Evolutionary conservation across 1,140 invertebrate genomes (phyloP).

Genomic region (Bombus vancouverensis): DNA sequence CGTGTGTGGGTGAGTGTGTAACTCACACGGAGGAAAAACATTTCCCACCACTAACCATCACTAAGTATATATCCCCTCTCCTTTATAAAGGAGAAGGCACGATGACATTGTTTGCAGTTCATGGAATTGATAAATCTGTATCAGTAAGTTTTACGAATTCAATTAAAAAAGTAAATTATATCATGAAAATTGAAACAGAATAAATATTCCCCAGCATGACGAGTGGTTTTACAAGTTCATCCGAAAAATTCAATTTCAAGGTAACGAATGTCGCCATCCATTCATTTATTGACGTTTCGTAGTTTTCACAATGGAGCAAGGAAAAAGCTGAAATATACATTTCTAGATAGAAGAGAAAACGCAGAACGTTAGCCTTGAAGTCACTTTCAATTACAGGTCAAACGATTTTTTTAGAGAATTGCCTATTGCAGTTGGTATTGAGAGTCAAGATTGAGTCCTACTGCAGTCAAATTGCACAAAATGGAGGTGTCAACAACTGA

Average conservation of each 20-base stretch:
- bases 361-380: constrained; percentile 36
- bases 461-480: neutral
- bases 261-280: neutral
- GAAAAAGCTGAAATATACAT: neutral
- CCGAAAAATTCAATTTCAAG: neutral
- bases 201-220: neutral
- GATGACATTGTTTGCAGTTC: neutral
- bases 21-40: neutral
- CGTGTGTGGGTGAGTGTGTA: neutral
- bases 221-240: no score
- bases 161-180: neutral
- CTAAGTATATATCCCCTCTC: neutral
- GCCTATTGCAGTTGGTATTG: constrained; percentile 6
- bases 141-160: neutral
- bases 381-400: constrained; percentile 5
- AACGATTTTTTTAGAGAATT: neutral
- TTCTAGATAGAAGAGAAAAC: neutral
- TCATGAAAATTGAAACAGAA: neutral
- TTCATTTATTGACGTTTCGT: neutral
- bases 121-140: neutral
- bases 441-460: neutral
- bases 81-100: neutral
- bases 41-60: neutral
- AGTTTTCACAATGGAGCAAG: neutral
- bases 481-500: neutral